Conservation (phyloP, 2,113 vertebrate genomes). For the Plestiodon gilberti region DNA sequence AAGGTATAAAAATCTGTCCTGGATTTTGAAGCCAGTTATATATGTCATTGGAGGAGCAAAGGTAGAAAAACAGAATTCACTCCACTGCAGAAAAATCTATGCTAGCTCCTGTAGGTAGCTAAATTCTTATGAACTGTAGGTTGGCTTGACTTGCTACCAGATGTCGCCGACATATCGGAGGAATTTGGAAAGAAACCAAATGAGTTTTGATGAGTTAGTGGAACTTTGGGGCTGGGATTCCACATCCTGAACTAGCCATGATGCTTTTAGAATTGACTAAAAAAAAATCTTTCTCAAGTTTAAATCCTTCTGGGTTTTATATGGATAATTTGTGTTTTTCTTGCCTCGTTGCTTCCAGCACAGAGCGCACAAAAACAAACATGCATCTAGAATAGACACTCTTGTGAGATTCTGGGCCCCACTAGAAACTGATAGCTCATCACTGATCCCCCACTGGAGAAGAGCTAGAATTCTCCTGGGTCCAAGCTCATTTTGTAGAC, state of each 20-base stretch:
- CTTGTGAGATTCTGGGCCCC: not conserved
- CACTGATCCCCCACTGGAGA: not conserved
- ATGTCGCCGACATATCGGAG: not conserved
- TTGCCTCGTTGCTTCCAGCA: not conserved
- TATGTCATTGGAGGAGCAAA: too few species aligned
- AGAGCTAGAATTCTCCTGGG: fast-evolving
- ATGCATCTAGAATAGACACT: not conserved
- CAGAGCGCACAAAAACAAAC: too few species aligned
- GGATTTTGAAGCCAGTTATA: too few species aligned
- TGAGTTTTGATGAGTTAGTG: not conserved
- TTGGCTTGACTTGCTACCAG: not conserved
- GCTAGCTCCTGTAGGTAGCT: not conserved
- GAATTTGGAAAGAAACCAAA: not conserved
- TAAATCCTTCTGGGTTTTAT: not conserved
- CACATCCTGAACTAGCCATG: not conserved
- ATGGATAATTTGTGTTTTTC: not conserved
- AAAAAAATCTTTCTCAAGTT: not conserved
- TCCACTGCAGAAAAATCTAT: too few species aligned
- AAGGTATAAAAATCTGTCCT: too few species aligned
- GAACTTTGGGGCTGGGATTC: not conserved
- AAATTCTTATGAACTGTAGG: not conserved
- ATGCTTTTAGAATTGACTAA: not conserved
- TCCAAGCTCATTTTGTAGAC: fast-evolving
- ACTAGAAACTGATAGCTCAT: not conserved
- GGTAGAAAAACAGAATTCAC: not conserved